Evolutionary conservation across 2,888 invertebrate species (phyloP).

Genomic region (Blastobasis lacticolella): DNA sequence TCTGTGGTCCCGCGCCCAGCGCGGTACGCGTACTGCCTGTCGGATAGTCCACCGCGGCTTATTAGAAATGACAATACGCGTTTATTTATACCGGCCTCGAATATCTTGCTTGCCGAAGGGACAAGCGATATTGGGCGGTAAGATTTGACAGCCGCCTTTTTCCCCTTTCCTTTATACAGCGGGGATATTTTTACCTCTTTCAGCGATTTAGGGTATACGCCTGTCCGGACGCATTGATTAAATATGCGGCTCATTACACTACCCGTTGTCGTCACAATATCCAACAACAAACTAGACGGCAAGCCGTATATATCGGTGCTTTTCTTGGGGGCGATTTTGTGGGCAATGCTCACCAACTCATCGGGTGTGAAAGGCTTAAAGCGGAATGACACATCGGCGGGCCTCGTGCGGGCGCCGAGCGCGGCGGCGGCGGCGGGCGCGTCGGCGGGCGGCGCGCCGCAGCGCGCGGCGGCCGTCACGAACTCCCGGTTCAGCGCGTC

Average conservation of each 20-base stretch:
- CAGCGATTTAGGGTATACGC: not conserved
- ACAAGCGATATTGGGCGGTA: not conserved
- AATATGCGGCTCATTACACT: not conserved
- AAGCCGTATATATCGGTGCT: not conserved
- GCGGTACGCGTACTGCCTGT: conserved; percentile 2
- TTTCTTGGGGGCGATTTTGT: not conserved
- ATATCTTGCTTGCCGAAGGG: not conserved
- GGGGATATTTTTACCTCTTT: not conserved
- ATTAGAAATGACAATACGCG: not conserved
- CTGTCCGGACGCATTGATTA: not conserved
- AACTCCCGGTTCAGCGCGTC: not conserved
- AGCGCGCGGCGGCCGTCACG: not conserved
- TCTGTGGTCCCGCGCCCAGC: not conserved
- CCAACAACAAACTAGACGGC: not conserved
- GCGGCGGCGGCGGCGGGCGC: not conserved
- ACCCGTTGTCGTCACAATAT: not conserved
- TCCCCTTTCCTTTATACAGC: conserved; percentile 1
- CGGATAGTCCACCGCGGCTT: not conserved
- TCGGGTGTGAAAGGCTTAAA: not conserved
- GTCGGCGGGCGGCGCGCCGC: not conserved
- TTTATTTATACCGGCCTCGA: not conserved
- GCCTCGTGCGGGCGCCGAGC: not conserved
- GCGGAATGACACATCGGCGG: not conserved
- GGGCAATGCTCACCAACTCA: not conserved
- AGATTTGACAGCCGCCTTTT: not conserved